Evolutionary conservation across 2,888 invertebrate genomes (phyloP), one percentile per base, ranked within the genome.

Genomic region (Lapara coniferarum): DNA sequence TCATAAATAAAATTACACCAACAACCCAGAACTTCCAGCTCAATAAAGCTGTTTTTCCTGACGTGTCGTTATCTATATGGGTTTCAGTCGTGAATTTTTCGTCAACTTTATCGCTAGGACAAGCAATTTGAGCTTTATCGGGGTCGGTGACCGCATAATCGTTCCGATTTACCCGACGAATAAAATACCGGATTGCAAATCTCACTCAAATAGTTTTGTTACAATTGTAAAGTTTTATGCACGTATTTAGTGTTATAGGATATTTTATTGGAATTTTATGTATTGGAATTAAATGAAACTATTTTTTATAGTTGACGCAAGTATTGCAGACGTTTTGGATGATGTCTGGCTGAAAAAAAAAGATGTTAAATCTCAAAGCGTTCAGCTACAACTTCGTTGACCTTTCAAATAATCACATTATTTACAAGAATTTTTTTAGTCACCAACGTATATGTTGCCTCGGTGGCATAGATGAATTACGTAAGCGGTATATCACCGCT

Each of bases 161-260:
- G 46, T 19, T 49, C 19, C 19, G 19, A 7, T 10, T 63, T 63
- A 49, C 13, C 46, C 7, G 19, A 63, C 49, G 49, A 63, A 63
- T 63, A 63, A 63, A 63, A 63, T 63, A 63, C 49, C 1, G 63
- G 49, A 49, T 63, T 46, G 59, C 59, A 59, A 59, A 59, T 59
- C 19, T n/a, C 44, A 14, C 63, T 19, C 46, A 49, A 19, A 46
- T 63, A 59, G 10, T 44, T 59, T 46, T 44, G 19, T 63, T 19
- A 12, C 59, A 46, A 44, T 49, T 63, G 63, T 49, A 19, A 49
- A 49, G 63, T 63, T 63, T 63, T 16, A 19, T 46, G 19, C 19
- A 19, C 16, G 44, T 16, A 16, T 44, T 25, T 59, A 46, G 63
- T 63, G 8, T 19, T 49, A 49, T 55, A 4, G 2, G 3, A 10